Evolutionary conservation across 2,797 vertebrate genomes (phyloP).

Genomic region (Oreochromis mossambicus): DNA sequence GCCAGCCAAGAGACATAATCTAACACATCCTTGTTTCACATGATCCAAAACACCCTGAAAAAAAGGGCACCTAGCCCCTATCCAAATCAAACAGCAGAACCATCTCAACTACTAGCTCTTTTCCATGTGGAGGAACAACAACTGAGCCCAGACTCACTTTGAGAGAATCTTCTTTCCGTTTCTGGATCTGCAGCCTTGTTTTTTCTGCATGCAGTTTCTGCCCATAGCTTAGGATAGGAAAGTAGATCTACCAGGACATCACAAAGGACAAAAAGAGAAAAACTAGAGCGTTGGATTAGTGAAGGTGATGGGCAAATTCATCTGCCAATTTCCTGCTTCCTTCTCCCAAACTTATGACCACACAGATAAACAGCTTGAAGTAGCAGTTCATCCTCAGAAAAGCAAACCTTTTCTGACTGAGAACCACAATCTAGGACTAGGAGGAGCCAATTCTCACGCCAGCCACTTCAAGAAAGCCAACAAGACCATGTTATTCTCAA

Average conservation of each 20-base stretch:
- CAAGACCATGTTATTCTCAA: not conserved
- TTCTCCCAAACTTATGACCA: not conserved
- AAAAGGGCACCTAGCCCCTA: not conserved
- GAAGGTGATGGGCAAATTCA: not conserved
- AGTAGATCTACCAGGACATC: not conserved
- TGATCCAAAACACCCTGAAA: not conserved
- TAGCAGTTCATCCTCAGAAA: not conserved
- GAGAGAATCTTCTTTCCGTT: rapidly evolving
- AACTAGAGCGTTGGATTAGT: not conserved
- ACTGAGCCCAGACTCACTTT: not conserved
- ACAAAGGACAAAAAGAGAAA: not conserved
- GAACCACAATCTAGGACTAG: rapidly evolving
- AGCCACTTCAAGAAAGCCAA: not conserved
- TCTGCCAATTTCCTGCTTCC: not conserved
- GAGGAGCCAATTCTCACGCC: not conserved
- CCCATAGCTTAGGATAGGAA: not conserved
- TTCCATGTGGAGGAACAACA: not conserved
- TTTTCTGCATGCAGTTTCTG: not conserved
- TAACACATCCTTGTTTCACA: not conserved
- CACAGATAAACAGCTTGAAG: not conserved
- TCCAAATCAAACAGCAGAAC: not conserved
- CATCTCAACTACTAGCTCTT: too few species aligned
- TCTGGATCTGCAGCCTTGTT: not conserved
- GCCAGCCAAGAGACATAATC: rapidly evolving
- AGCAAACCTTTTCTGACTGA: not conserved